Conservation (phyloP, 2,797 vertebrate genomes). For the Ptychadena robeensis region DNA sequence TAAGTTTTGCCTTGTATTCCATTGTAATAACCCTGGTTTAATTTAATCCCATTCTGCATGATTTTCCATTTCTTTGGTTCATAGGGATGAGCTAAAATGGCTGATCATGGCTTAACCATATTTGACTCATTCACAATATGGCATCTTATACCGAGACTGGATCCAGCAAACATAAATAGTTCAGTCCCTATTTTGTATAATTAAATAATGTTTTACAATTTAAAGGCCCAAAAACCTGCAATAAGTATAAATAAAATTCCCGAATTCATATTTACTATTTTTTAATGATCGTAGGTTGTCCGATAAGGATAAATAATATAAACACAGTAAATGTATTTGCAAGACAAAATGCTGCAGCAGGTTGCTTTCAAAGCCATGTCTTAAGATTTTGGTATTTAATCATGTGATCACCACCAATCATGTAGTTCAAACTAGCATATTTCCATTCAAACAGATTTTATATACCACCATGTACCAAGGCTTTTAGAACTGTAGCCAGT, state of each 20-base stretch:
- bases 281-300: not conserved
- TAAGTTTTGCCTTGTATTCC: not conserved
- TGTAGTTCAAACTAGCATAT: no score
- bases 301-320: no score
- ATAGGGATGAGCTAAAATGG: slow-evolving; percentile 16
- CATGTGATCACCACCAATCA: no score
- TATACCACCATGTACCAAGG: no score
- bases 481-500: not conserved
- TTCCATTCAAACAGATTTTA: no score
- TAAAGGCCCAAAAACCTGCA: not conserved
- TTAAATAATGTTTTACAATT: not conserved
- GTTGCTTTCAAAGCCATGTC: no score
- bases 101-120: not conserved
- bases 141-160: not conserved
- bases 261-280: not conserved
- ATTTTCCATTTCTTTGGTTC: slow-evolving; percentile 52
- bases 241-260: not conserved
- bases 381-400: no score
- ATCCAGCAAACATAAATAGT: not conserved
- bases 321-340: no score
- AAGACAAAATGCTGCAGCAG: no score
- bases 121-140: not conserved
- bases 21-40: not conserved
- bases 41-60: slow-evolving; percentile 19
- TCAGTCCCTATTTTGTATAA: not conserved